Percentiles rank a stretch among this genome's conserved stretches.
phyloP scores from a whole-genome alignment of 2,888 invertebrate species.

The Lepidocyrtinus sp. region DNA sequence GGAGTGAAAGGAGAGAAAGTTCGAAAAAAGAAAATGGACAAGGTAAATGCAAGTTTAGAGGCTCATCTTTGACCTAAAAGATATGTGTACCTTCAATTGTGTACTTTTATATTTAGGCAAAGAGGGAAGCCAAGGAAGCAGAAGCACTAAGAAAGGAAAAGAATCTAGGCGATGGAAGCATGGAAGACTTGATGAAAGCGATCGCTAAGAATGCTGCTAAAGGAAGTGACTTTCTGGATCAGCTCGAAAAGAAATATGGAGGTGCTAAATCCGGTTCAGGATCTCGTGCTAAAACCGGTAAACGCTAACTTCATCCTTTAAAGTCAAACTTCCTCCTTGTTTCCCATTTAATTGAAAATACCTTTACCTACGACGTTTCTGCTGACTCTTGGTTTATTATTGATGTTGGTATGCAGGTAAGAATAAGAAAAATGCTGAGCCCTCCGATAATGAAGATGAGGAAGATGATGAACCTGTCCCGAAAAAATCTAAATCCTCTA shows the following conservation, averaged over 20 bases:
- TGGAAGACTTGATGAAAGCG: slow-evolving; percentile 57
- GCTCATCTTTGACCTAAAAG: too few relatives aligned
- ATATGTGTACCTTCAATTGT: background rate
- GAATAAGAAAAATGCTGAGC: slow-evolving; percentile 26
- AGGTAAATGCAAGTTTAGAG: slow-evolving; percentile 54
- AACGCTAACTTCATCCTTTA: slow-evolving; percentile 10
- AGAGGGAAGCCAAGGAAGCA: slow-evolving; percentile 67
- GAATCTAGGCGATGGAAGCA: slow-evolving; percentile 48
- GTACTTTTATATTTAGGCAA: slow-evolving; percentile 51
- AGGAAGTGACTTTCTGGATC: slow-evolving; percentile 58
- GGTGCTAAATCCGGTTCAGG: slow-evolving; percentile 24
- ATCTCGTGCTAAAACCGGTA: slow-evolving; percentile 8
- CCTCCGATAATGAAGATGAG: slow-evolving; percentile 7
- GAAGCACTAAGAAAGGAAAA: slow-evolving; percentile 61
- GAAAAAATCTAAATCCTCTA: slow-evolving; percentile 21
- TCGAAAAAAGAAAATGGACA: slow-evolving; percentile 52
- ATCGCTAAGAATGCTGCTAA: slow-evolving; percentile 47
- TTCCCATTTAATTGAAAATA: too few relatives aligned
- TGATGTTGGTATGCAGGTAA: slow-evolving; percentile 26
- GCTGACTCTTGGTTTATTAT: background rate
- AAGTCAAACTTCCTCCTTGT: too few relatives aligned
- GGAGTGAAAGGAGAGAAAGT: slow-evolving; percentile 48
- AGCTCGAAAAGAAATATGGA: slow-evolving; percentile 65
- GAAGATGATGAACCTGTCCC: slow-evolving; percentile 15
- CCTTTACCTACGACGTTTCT: background rate